Conservation (phyloP, 2,113 vertebrate genomes). For the Epinephelus lanceolatus region DNA sequence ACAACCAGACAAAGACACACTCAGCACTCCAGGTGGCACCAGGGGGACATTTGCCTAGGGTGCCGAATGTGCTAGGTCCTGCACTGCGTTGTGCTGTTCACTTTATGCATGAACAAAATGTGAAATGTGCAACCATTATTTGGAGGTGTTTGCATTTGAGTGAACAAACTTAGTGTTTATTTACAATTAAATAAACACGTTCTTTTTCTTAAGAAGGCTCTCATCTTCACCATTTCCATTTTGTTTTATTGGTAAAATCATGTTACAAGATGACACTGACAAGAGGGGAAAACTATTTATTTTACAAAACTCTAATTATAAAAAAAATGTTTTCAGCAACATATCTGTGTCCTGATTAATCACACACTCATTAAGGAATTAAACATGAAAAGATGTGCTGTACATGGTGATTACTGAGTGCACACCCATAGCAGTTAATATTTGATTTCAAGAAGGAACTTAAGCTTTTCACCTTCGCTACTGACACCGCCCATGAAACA, state of each 20-base stretch:
- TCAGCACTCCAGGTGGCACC: background rate
- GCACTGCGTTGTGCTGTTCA: too few relatives aligned
- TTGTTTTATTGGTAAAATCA: conserved; percentile 9
- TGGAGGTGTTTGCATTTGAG: background rate
- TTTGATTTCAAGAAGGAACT: background rate
- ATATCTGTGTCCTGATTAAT: background rate
- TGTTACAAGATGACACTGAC: background rate
- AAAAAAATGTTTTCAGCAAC: background rate
- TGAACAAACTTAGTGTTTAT: background rate
- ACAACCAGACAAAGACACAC: background rate
- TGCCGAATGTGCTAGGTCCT: too few relatives aligned
- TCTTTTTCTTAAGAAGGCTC: background rate
- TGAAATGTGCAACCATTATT: background rate
- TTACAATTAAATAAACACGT: background rate
- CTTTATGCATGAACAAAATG: background rate
- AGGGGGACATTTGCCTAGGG: too few relatives aligned
- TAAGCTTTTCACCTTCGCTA: background rate
- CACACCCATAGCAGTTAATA: background rate
- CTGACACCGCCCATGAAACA: conserved; percentile 69
- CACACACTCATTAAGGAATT: background rate
- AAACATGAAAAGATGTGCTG: background rate
- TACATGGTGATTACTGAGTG: background rate
- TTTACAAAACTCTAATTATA: background rate
- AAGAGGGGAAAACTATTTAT: background rate
- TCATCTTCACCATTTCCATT: background rate